Evolutionary conservation across 1,140 invertebrate species (phyloP), one percentile per base, ranked within the genome.

Genomic region (Tyrophagus putrescentiae): DNA sequence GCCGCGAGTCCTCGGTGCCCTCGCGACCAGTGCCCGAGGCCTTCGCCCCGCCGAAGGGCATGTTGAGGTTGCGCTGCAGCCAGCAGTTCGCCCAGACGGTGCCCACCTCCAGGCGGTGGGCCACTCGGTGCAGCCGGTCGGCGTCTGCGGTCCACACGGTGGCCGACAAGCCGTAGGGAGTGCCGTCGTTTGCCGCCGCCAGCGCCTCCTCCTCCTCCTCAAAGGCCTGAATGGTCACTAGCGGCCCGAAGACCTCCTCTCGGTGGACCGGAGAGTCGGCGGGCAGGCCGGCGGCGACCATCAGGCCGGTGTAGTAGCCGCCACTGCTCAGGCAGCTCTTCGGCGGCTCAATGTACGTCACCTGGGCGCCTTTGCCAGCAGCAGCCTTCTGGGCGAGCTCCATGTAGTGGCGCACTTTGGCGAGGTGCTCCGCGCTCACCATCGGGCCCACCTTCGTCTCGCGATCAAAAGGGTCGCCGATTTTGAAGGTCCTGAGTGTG

Each of bases 51-150:
- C 79, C 79, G 67, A 80, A 81, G 4, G 79, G 79, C 76, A 81
- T 76, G 60, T 77, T 76, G 16, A 80, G 67, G 53, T 68, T 66
- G 6, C 74, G 62, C 13, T 78, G 70, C 61, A 80, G 62, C 79
- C 79, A 80, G 65, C 77, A 79, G 61, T 80, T 80, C 21, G 72
- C 72, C 79, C 79, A 80, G 23, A 80, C 78, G 4, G 78, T 80
- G 1, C 79, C 79, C 28, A 72, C 76, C 74, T 76, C 66, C 33
- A 79, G 61, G 61, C 70, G 65, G 11, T 71, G 69, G 28, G 77
- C 73, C 4, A 78, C 68, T 25, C 73, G 66, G 62, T 78, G 76
- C 4, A 76, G 66, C 32, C 69, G 66, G 4, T 70, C 68, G 3
- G 73, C 64, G 65, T 78, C 68, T 28, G 70, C 62, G 5, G 75